Base-by-base conservation (phyloP, 2,113 vertebrate species). In the Sprattus sprattus region DNA sequence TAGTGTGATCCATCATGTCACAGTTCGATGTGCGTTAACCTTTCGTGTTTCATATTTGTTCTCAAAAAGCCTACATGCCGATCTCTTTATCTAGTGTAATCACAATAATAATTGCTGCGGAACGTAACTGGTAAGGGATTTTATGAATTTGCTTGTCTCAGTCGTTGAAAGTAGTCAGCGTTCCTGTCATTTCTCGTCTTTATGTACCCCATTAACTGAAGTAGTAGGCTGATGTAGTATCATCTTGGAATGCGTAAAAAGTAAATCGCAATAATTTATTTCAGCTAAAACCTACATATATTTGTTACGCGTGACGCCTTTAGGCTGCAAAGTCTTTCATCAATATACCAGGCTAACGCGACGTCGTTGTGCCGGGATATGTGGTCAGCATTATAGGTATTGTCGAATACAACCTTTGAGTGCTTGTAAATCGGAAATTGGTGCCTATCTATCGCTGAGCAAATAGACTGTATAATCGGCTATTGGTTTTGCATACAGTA, bases 381-480 rank as follows among this genome's bases (percentile, higher is more conserved):
- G 64, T 28, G 25, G 64, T 11, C 64, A 67, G 64, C 64, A 67
- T 25, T 64, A n/a, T 9, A 64, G 20, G 64, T 67, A n/a, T 67
- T 67, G 9, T 28, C 64, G n/a, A 67, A 28, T 67, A 28, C n/a
- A 67, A 67, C 11, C 64, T 67, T 39, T 28, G n/a, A 67, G 25
- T 67, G 25, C n/a, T 25, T 28, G 25, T 6, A 67, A 67, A n/a
- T 67, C 64, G 64, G 64, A 67, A 67, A 28, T 67, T 28, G 64
- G 64, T 15, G 7, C 64, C 64, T 67, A 28, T 67, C 64, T 60
- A 6, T 60, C 54, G 18, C 54, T 60, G n/a, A 67, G 64, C 64
- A 25, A 67, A 67, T 67, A 64, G n/a, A 64, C 60, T n/a, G 60
- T 25, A 64, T 64, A 28, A 67, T 67, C 64, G 64, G n/a, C 64